phyloP scores from a whole-genome alignment of 2,888 invertebrate genomes.

The Sinodicranocentrus sp. region DNA sequence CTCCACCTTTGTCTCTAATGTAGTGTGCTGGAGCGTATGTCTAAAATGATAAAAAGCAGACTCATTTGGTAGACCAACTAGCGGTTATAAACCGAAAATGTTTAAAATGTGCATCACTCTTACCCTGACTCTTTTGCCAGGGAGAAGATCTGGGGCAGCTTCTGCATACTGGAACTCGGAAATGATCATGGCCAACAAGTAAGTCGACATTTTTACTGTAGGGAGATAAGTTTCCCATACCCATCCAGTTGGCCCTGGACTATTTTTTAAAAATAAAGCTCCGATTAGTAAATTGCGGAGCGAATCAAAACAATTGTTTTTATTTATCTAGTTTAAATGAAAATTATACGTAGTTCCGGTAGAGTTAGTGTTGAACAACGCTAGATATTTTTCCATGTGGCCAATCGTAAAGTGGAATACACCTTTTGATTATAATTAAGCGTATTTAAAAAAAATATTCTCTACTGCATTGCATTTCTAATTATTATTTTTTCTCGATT shows the following conservation, averaged over 20 bases:
- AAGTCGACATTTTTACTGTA: constrained; percentile 59
- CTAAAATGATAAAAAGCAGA: constrained; percentile 28
- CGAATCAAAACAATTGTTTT: too few relatives aligned
- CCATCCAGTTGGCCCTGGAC: constrained; percentile 51
- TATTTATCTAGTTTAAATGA: background rate
- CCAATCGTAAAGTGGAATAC: constrained; percentile 58
- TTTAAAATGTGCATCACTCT: background rate
- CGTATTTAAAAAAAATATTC: too few relatives aligned
- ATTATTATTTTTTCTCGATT: background rate
- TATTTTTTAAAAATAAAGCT: too few relatives aligned
- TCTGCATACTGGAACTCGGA: constrained; percentile 61
- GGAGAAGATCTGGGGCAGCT: constrained; percentile 39
- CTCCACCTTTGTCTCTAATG: constrained; percentile 53
- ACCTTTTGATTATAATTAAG: constrained; percentile 3
- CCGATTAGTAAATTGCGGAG: too few relatives aligned
- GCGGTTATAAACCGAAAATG: too few relatives aligned
- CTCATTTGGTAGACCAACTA: background rate
- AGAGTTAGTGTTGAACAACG: constrained; percentile 59
- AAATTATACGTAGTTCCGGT: constrained; percentile 9
- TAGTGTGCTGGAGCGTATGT: constrained; percentile 71
- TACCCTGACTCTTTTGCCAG: constrained; percentile 62
- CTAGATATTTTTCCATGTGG: constrained; percentile 43
- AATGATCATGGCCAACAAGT: constrained; percentile 67
- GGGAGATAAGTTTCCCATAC: constrained; percentile 58
- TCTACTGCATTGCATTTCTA: too few relatives aligned